phyloP scores from a whole-genome alignment of 1,140 invertebrate species.

The Pachypeltis micranthus region DNA sequence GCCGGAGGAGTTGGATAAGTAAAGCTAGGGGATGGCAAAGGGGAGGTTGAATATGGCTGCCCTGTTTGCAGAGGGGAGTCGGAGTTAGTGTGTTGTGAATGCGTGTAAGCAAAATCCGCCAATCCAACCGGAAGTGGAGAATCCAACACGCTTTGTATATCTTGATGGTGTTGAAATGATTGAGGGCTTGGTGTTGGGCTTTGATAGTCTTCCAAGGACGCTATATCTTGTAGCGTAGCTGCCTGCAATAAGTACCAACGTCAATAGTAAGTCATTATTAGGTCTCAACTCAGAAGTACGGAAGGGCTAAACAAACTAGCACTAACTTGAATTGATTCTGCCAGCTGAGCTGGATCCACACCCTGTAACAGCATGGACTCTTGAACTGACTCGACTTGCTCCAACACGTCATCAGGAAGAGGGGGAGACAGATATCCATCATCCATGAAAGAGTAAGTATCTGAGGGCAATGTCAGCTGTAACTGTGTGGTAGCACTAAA shows the following conservation, averaged over 20 bases:
- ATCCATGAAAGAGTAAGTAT: conserved; percentile 21
- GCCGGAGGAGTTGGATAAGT: conserved; percentile 73
- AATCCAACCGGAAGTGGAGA: conserved; percentile 63
- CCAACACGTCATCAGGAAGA: conserved; percentile 62
- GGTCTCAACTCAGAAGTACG: not conserved
- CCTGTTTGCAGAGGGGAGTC: conserved; percentile 37
- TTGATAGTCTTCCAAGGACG: conserved; percentile 49
- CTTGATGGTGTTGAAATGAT: conserved; percentile 44
- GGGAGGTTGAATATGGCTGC: conserved; percentile 41
- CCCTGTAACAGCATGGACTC: conserved; percentile 55
- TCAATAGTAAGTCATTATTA: too few relatives aligned
- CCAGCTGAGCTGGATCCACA: conserved; percentile 50
- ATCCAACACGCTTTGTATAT: conserved; percentile 58
- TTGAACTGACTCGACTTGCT: conserved; percentile 49
- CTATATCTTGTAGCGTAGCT: conserved; percentile 49
- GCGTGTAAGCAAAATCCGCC: conserved; percentile 61
- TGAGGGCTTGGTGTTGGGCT: conserved; percentile 29
- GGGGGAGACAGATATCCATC: conserved; percentile 56
- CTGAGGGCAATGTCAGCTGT: not conserved
- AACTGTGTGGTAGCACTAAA: not conserved
- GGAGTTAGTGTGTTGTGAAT: conserved; percentile 37
- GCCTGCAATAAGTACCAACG: conserved; percentile 16
- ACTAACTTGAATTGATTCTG: conserved; percentile 39
- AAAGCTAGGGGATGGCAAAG: conserved; percentile 57
- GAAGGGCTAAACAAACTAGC: not conserved